Evolutionary conservation across 2,888 invertebrate genomes (phyloP).

Genomic region (Cybosia mesomella): DNA sequence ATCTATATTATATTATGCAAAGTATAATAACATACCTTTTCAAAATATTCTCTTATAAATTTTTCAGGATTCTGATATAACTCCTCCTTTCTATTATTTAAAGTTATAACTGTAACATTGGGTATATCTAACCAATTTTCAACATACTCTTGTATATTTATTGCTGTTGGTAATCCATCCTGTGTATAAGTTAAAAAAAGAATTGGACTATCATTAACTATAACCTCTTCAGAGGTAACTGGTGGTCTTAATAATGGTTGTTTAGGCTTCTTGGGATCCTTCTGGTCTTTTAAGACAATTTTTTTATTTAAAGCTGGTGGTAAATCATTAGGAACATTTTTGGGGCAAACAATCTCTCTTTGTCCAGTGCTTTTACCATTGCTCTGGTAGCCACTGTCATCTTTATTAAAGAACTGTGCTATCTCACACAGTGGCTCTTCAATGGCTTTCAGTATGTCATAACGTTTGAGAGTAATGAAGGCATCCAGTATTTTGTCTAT

Average conservation of each 20-base stretch:
- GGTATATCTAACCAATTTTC: conserved; percentile 75
- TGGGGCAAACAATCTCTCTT: conserved; percentile 75
- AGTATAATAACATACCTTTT: conserved; percentile 76
- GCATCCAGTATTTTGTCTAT: conserved; percentile 84
- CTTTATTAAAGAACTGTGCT: conserved; percentile 73
- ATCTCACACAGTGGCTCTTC: conserved; percentile 74
- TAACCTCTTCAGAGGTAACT: conserved; percentile 53
- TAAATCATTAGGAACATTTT: conserved; percentile 72
- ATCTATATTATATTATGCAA: background rate
- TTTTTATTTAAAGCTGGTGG: conserved; percentile 78
- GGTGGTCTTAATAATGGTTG: conserved; percentile 56
- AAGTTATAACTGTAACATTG: conserved; percentile 73
- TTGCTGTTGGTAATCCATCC: conserved; percentile 82
- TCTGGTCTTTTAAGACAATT: conserved; percentile 57
- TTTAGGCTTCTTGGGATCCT: conserved; percentile 66
- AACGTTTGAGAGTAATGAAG: conserved; percentile 80
- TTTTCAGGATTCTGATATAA: conserved; percentile 85
- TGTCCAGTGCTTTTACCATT: conserved; percentile 66
- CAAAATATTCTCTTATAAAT: conserved; percentile 86
- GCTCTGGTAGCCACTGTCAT: conserved; percentile 82
- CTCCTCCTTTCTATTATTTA: conserved; percentile 82
- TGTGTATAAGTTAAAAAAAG: conserved; percentile 85
- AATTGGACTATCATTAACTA: conserved; percentile 67
- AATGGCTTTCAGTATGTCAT: conserved; percentile 83
- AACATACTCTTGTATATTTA: conserved; percentile 81